Base-by-base conservation (phyloP, 2,888 invertebrate genomes). In the Tachystola acroxantha region DNA sequence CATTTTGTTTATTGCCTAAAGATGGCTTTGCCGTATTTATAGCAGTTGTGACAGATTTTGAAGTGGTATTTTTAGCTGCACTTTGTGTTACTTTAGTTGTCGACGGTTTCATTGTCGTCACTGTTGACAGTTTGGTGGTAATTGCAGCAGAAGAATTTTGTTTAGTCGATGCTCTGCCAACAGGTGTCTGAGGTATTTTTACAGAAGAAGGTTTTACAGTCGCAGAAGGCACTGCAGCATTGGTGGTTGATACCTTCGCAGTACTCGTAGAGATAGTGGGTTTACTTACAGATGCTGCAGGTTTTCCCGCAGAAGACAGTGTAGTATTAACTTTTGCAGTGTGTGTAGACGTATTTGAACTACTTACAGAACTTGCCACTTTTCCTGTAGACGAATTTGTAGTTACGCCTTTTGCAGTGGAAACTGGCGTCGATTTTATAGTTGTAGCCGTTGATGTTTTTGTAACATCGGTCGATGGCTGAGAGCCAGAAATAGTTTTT, bases 1-100 rank as follows among this genome's bases (percentile, higher is more conserved):
- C 27, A 27, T 5, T 10, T 10, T 50, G 42, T 24, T 50, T 50
- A 36, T 26, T 16, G 10, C 10, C 13, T 33, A 13, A 1, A 10
- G 33, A 7, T 6, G 26, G 3, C 28, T 27, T 28, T 9, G 11
- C 10, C 9, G 13, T 9, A 14, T 7, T 25, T 27, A 22, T 13
- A 7, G 29, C 13, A 28, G 12, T 10, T 16, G 16, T 10, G 19
- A 7, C 10, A 19, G 4, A 10, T n/a, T 2, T n/a, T 10, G 10
- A 16, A 10, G 16, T 16, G 10, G 16, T 1, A 24, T 7, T 24
- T 24, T 24, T 24, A 24, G n/a, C 9, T n/a, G 24, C 24, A 24
- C 24, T n/a, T 4, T n/a, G 24, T n/a, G 24, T 24, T 24, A 9
- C 24, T 24, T 24, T 10, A 10, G 12, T 22, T 7, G 19, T n/a